These are phyloP conservation scores for Otolemur garnettii DNA, from an alignment of 2,113 vertebrate species.

Conservation along the genomic window DNA sequence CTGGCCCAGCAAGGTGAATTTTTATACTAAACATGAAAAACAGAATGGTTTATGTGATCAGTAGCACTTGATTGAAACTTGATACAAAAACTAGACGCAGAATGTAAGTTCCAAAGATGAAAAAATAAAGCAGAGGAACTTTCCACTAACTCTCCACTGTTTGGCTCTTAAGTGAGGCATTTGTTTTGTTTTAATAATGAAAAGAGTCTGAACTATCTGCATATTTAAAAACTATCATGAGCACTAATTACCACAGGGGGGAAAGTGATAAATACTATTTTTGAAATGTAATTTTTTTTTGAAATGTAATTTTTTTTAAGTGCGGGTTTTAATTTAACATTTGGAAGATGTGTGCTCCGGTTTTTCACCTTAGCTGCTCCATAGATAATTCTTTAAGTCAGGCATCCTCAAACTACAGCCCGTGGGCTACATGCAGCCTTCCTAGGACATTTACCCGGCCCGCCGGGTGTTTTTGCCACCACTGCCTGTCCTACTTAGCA, in stretches of 20 bases:
- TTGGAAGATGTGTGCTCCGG: background rate
- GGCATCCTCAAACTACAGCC: too few species aligned
- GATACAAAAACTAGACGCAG: background rate
- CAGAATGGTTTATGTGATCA: background rate
- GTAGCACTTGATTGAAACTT: background rate
- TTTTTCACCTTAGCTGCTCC: background rate
- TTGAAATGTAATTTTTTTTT: background rate
- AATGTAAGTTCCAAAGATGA: background rate
- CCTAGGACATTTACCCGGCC: too few species aligned
- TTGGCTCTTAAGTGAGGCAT: background rate
- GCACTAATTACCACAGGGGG: background rate
- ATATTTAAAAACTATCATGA: slow-evolving; percentile 4
- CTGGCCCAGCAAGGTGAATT: background rate
- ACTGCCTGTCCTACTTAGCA: too few species aligned
- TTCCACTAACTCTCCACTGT: background rate
- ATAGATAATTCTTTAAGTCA: background rate
- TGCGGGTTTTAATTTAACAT: background rate
- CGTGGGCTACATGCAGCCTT: too few species aligned
- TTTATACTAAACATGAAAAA: background rate
- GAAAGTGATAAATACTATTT: background rate
- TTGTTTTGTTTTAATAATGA: background rate
- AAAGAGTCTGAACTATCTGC: background rate
- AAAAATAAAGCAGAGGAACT: background rate
- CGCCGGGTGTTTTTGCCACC: too few species aligned
- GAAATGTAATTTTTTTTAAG: background rate